Evolutionary conservation across 23 tunicate species (phyloP), one percentile per base, ranked within the genome.

Genomic region (Corella eumyota): DNA sequence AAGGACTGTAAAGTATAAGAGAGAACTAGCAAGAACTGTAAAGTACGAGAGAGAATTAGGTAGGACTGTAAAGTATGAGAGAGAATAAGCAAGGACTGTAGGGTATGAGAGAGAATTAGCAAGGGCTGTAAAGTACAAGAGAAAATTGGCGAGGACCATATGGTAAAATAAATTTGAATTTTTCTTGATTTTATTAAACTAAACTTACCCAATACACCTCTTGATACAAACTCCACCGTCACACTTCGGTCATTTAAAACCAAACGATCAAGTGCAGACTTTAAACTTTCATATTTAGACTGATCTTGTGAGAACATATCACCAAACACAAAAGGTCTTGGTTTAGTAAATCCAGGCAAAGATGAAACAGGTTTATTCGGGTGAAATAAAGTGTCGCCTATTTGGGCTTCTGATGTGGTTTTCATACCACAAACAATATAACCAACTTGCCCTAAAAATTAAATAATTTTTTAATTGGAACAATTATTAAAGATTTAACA

Each of bases 231-330:
- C 20, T 70, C 58, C 11, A 81, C 67, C 15, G 84, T 57, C 23
- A 90, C 97, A 40, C 91, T 83, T 25, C 83, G 65, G 56, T 90
- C 97, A 37, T 80, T 90, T 17, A 90, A 63, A 21, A 61, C 75
- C 0, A 84, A 69, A 28, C 73, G 65, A 34, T 69, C 69, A 1
- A 84, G 27, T 1, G 94, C 82, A 17, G 70, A 45, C 27, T 75
- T 61, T 24, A 84, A 57, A 2, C 11, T 57, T 36, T 64, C 56
- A 56, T 62, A 69, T 29, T 75, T 62, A n/a, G 70, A 47, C 45
- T 76, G 94, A 48, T 75, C 77, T 21, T 34, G 36, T 7, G 94
- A 83, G 49, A 49, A 84, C 65, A 84, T 61, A 15, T 66, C 53
- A 30, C 83, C 94, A 56, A 67, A 84, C n/a, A 84, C 94, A 57